Evolutionary conservation across 2,888 invertebrate species (phyloP), one percentile per base, ranked within the genome.

Genomic region (Automeris io): DNA sequence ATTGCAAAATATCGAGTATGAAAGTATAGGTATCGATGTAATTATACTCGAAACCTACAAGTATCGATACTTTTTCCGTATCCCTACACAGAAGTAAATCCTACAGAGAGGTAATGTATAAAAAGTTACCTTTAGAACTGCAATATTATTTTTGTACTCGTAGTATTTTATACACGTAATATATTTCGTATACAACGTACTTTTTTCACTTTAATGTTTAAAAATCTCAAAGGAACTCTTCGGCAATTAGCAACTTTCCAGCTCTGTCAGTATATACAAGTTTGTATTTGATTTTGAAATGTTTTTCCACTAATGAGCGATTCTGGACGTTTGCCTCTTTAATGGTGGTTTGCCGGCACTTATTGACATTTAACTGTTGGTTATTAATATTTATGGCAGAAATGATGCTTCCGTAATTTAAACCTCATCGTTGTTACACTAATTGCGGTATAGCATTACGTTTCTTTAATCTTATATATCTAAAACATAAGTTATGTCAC

Each of bases 281-380:
- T 79, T 77, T 49, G 57, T 65, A 64, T 81, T 82, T 77, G 71
- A 74, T 80, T 76, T 80, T 73, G 64, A 66, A 72, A 65, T 64
- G 73, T 76, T 78, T 75, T 77, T 67, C 62, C 67, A 54, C 70
- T 83, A 82, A 83, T 79, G 79, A 79, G 74, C 70, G 64, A 44
- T 46, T 40, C 42, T 51, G 44, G 45, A 55, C 52, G 47, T 53
- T 44, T 49, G 41, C 39, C 39, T 55, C 61, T 59, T 57, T 74
- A 77, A 75, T 74, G 72, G 61, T 50, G 47, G 55, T 55, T 60
- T 70, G 61, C 61, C 53, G 49, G 42, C 58, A 58, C 60, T 74
- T 74, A 74, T 70, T 69, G 74, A 69, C 67, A 59, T 66, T 77
- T 70, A 58, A 66, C 55, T 61, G 47, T 49, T 45, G 54, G 57